These are phyloP conservation scores for Idaea aversata DNA, from an alignment of 2,888 invertebrate genomes.

Conservation along the genomic window DNA sequence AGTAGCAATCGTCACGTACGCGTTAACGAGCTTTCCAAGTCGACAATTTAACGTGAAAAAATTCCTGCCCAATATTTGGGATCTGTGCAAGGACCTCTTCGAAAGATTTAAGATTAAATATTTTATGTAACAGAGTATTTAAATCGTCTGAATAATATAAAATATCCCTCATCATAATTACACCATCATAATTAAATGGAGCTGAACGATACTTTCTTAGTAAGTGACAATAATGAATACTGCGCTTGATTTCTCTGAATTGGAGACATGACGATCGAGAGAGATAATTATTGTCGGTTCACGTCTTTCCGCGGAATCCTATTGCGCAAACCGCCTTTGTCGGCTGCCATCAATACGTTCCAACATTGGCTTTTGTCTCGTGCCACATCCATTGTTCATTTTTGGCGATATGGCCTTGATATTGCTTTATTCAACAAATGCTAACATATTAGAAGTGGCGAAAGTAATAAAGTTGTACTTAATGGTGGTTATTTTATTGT, in stretches of 20 bases:
- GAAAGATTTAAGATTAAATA: constrained; percentile 15
- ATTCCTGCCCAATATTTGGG: constrained; percentile 47
- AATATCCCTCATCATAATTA: background rate
- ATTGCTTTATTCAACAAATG: constrained; percentile 50
- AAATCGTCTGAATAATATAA: background rate
- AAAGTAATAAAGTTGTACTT: constrained; percentile 1
- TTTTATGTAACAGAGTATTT: constrained; percentile 14
- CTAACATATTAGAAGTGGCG: constrained; percentile 9
- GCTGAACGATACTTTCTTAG: background rate
- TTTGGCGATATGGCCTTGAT: constrained; percentile 66
- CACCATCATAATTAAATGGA: constrained; percentile 11
- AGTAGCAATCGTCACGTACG: constrained; percentile 73
- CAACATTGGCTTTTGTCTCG: constrained; percentile 72
- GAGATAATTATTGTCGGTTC: constrained; percentile 77
- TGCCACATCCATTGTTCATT: constrained; percentile 75
- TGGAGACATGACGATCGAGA: constrained; percentile 64
- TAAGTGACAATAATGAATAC: constrained; percentile 20
- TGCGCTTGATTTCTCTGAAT: constrained; percentile 59
- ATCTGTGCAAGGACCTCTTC: constrained; percentile 10
- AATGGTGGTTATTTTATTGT: constrained; percentile 5
- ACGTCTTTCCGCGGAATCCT: constrained; percentile 76
- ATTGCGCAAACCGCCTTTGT: constrained; percentile 78
- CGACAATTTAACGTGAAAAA: constrained; percentile 75
- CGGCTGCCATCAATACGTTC: constrained; percentile 68
- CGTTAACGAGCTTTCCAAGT: constrained; percentile 75